A percentile compares a stretch with the other conserved stretches of the same genome.
Conservation (phyloP, 2,113 vertebrate genomes). For the Cinclus cinclus region DNA sequence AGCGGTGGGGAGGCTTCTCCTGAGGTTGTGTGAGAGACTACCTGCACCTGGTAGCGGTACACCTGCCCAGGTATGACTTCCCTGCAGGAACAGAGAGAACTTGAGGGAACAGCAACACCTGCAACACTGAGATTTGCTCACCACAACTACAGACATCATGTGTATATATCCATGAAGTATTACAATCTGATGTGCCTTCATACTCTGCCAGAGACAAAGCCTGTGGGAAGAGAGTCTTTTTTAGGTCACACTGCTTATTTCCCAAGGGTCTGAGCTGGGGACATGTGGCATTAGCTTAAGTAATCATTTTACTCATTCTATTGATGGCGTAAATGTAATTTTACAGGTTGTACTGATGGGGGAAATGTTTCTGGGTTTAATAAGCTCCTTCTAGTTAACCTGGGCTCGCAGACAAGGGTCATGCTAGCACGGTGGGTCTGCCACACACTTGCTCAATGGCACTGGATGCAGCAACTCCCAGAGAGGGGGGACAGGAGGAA, state of each 20-base stretch:
- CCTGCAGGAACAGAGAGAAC: constrained; percentile 71
- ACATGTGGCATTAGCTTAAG: neutral
- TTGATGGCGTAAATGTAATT: neutral
- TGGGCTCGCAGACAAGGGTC: neutral
- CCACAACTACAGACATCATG: fast-evolving
- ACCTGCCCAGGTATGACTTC: constrained; percentile 77
- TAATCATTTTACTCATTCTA: neutral
- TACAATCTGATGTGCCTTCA: neutral
- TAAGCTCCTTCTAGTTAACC: neutral
- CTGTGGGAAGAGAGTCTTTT: neutral
- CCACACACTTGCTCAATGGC: neutral
- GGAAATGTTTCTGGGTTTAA: neutral
- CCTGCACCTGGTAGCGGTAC: constrained; percentile 88
- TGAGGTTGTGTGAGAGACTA: constrained; percentile 73
- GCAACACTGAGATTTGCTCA: neutral
- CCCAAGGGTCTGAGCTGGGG: neutral
- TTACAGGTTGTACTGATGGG: neutral
- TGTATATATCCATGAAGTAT: neutral
- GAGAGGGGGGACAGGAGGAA: fast-evolving
- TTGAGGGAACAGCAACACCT: neutral
- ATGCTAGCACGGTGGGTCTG: neutral
- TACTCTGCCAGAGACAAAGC: neutral
- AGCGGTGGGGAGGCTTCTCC: constrained; percentile 85
- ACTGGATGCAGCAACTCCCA: neutral
- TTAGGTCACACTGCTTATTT: neutral